These are phyloP conservation scores for Acronicta alni DNA, from an alignment of 2,888 invertebrate species.

Conservation along the genomic window DNA sequence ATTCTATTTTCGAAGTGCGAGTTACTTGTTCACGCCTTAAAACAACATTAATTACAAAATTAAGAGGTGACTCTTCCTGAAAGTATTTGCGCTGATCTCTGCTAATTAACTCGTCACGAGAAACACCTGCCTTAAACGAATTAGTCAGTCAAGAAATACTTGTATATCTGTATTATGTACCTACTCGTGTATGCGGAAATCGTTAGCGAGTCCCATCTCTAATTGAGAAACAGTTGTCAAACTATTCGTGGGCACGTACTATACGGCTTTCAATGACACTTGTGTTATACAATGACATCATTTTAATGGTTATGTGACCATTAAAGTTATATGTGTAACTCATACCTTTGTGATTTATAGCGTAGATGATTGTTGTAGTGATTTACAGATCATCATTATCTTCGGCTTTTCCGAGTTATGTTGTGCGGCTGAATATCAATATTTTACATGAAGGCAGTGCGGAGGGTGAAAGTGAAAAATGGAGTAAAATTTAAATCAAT, in stretches of 20 bases:
- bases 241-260: conserved; percentile 52
- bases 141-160: conserved; percentile 14
- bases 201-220: conserved; percentile 31
- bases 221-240: conserved; percentile 49
- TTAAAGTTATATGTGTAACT: not conserved
- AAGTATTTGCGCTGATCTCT: conserved; percentile 25
- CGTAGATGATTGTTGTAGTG: too few relatives aligned
- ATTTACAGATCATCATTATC: too few relatives aligned
- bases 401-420: too few relatives aligned
- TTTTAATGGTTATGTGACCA: conserved; percentile 42
- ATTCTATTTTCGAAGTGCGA: conserved; percentile 3
- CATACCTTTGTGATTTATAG: not conserved
- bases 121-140: conserved; percentile 41
- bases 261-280: conserved; percentile 46
- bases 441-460: too few relatives aligned
- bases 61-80: conserved; percentile 29
- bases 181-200: conserved; percentile 28
- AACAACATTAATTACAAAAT: conserved; percentile 39
- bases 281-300: conserved; percentile 38
- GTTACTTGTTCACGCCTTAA: conserved; percentile 25
- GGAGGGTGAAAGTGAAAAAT: too few relatives aligned
- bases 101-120: conserved; percentile 39
- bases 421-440: too few relatives aligned
- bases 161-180: not conserved
- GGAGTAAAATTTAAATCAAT: too few relatives aligned